Evolutionary conservation across 1,140 invertebrate species (phyloP), one percentile per base, ranked within the genome.

Genomic region (Atta colombica): DNA sequence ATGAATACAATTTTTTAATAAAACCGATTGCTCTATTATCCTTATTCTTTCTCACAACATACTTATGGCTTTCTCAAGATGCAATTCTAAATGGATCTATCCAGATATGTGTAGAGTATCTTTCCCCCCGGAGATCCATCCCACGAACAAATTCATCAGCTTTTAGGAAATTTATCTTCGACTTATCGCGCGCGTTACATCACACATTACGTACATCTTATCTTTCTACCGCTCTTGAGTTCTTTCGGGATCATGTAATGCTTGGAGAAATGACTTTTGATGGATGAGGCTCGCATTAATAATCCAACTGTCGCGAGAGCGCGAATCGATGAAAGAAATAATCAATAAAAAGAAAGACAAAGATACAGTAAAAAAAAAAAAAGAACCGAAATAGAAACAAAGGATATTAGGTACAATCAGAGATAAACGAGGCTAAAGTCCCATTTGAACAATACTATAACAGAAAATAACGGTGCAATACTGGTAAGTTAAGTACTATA

Each of bases 211-310:
- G 49, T 69, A 68, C 60, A 68, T 72, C 78, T 82, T 35, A 65
- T 18, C 49, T 14, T 8, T 45, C 39, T 45, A 10, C 10, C 51
- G 51, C 5, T 45, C 39, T 16, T 1, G 21, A 74, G 25, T 53
- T 61, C 68, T 74, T 82, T 61, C 58, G 55, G 55, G 68, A 82
- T 82, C 80, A 61, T 25, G 68, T 82, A 61, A 74, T 82, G 68
- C 55, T 35, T 39, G 55, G 39, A 35, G 55, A 84, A 84, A 84
- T 75, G 80, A 84, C 80, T 82, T 74, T 84, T 81, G 65, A 81
- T 58, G 69, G 80, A 84, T 55, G 68, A 55, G 12, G 8, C 39
- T 75, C 69, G 69, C 69, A 75, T 84, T 84, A 84, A 84, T 84
- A 75, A 84, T 39, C 69, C 69, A 74, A 31, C 53, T 31, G 25